These are phyloP conservation scores for Arenaria interpres DNA, from an alignment of 2,113 vertebrate genomes.

Conservation along the genomic window DNA sequence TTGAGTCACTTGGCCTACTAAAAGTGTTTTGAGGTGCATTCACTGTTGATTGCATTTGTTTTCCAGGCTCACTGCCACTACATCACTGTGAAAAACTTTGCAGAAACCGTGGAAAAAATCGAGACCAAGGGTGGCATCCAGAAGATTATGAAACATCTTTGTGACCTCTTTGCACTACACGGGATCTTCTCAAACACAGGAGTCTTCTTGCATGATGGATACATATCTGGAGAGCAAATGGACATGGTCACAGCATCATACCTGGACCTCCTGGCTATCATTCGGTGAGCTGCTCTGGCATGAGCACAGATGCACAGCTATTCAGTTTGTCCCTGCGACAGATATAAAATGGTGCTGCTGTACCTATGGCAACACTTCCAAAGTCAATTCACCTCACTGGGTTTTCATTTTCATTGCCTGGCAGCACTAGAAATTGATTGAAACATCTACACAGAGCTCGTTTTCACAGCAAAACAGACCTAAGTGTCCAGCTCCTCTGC, in stretches of 20 bases:
- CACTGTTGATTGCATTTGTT: conserved; percentile 23
- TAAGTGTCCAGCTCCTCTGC: not conserved
- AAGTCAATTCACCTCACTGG: not conserved
- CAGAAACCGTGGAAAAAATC: conserved; percentile 60
- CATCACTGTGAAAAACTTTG: conserved; percentile 73
- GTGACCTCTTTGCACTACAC: conserved; percentile 75
- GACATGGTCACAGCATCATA: conserved; percentile 72
- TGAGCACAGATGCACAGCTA: not conserved
- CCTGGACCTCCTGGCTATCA: conserved; percentile 69
- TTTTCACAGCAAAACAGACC: not conserved
- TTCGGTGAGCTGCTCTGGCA: conserved; percentile 72
- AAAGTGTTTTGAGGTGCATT: conserved; percentile 24
- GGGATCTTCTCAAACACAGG: conserved; percentile 72
- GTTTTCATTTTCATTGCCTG: conserved; percentile 25
- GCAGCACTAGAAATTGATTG: not conserved
- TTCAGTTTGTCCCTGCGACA: not conserved
- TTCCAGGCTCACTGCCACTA: conserved; percentile 79
- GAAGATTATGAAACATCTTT: conserved; percentile 73
- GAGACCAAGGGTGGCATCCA: conserved; percentile 61
- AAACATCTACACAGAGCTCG: not conserved
- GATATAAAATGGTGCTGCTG: not conserved
- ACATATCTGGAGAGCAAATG: conserved; percentile 71
- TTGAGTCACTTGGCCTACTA: conserved; percentile 38
- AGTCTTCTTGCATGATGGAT: conserved; percentile 72
- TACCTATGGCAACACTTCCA: conserved; percentile 20